These are phyloP conservation scores for Drosophila bunnanda DNA, from an alignment of 2,888 invertebrate species.

Conservation along the genomic window DNA sequence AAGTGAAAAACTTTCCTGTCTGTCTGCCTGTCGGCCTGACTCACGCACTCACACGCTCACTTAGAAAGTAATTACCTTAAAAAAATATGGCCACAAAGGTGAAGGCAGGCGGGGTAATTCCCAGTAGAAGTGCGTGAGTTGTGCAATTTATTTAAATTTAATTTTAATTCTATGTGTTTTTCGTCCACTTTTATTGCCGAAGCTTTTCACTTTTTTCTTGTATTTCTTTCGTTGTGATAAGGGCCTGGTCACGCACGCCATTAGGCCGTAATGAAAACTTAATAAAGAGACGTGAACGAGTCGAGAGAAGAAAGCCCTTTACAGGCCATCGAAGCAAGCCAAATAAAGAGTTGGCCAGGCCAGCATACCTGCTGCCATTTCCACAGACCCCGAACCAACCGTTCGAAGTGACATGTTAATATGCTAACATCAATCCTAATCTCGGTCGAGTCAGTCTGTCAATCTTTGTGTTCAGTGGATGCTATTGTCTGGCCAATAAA, in stretches of 20 bases:
- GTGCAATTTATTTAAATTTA: conserved; percentile 77
- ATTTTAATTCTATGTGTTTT: conserved; percentile 71
- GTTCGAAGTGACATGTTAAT: conserved; percentile 53
- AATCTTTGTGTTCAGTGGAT: conserved; percentile 29
- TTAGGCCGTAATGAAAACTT: conserved; percentile 27
- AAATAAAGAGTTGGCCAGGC: conserved; percentile 8
- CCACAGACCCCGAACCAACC: conserved; percentile 3
- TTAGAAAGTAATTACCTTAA: conserved; percentile 76
- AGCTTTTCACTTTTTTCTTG: conserved; percentile 60
- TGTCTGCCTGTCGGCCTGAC: conserved; percentile 56
- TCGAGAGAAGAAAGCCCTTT: conserved; percentile 6
- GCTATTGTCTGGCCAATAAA: conserved; percentile 62
- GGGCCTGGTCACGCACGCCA: conserved; percentile 59
- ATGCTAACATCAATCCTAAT: conserved; percentile 68
- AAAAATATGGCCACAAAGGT: conserved; percentile 50
- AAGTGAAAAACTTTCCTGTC: conserved; percentile 72
- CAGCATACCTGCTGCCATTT: conserved; percentile 1
- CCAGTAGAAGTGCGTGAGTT: conserved; percentile 61
- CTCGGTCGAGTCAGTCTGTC: conserved; percentile 43
- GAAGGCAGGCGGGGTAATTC: conserved; percentile 14
- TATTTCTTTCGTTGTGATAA: conserved; percentile 2
- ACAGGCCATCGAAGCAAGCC: conserved; percentile 12
- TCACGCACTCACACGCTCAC: conserved; percentile 63
- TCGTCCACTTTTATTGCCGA: conserved; percentile 46
- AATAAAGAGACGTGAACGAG: conserved; percentile 21